These are phyloP conservation scores for Colius striatus DNA, from an alignment of 2,113 vertebrate genomes.

Conservation along the genomic window DNA sequence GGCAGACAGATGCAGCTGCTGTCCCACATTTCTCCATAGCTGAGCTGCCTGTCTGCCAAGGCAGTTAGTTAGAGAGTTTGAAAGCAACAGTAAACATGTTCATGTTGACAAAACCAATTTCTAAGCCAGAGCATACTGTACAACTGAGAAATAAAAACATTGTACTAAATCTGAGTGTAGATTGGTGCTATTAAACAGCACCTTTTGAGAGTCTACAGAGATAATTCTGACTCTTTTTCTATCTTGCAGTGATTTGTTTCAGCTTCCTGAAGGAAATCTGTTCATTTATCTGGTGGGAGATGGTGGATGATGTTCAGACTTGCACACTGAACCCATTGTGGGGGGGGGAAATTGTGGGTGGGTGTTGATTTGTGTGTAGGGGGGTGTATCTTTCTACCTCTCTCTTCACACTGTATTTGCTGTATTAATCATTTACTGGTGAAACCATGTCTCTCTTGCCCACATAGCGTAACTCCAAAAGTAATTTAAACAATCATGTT, in stretches of 20 bases:
- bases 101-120: conserved; percentile 49
- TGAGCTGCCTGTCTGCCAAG: conserved; percentile 40
- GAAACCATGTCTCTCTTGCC: neutral
- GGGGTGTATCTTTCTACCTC: neutral
- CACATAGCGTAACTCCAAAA: neutral
- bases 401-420: neutral
- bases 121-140: conserved; percentile 2
- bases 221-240: neutral
- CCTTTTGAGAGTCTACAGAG: neutral
- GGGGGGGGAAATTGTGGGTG: neutral
- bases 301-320: neutral
- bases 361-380: no score
- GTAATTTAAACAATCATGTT: neutral
- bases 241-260: conserved; percentile 13
- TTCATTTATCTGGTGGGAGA: neutral
- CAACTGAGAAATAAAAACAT: conserved; percentile 12
- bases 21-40: conserved; percentile 11
- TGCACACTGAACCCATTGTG: neutral
- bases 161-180: conserved; percentile 11
- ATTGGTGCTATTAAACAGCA: conserved; percentile 37
- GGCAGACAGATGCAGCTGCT: conserved; percentile 30
- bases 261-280: conserved; percentile 34
- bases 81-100: conserved; percentile 53
- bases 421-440: neutral
- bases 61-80: conserved; percentile 25